phyloP scores from a whole-genome alignment of 2,113 vertebrate genomes.

The Sebastes schlegelii region DNA sequence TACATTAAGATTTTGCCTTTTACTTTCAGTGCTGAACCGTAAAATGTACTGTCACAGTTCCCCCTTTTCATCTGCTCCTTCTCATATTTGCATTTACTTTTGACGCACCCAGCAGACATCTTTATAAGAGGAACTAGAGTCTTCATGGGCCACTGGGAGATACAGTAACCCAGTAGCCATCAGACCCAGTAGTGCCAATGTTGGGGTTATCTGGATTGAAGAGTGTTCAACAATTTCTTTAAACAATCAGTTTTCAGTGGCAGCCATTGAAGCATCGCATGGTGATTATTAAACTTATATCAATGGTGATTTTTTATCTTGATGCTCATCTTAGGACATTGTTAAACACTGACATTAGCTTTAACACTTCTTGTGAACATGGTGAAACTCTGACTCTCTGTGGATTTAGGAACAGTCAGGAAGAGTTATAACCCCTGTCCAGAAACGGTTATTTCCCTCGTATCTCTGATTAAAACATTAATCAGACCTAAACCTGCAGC shows the following conservation, averaged over 20 bases:
- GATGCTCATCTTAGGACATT: background rate
- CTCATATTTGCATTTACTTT: constrained; percentile 36
- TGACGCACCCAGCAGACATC: background rate
- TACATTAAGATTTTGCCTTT: constrained; percentile 35
- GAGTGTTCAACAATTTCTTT: background rate
- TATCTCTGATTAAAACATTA: constrained; percentile 75
- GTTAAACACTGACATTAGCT: constrained; percentile 3
- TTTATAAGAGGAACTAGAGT: background rate
- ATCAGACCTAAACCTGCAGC: constrained; percentile 67
- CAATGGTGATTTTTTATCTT: background rate
- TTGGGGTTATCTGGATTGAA: background rate
- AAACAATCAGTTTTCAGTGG: background rate
- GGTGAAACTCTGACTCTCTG: constrained; percentile 16
- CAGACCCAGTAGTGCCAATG: background rate
- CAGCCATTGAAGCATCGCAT: background rate
- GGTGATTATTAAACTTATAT: background rate
- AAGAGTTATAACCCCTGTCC: constrained; percentile 49
- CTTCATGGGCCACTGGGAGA: background rate
- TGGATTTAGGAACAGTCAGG: constrained; percentile 14
- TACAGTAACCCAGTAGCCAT: background rate
- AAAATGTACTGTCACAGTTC: constrained; percentile 35
- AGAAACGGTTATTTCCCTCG: constrained; percentile 42
- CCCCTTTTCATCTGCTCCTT: constrained; percentile 23
- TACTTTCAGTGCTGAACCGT: constrained; percentile 32
- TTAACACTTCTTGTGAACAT: constrained; percentile 2